Percentiles rank a stretch among this genome's conserved stretches.
These are phyloP conservation scores for Neria commutata DNA, from an alignment of 2,888 invertebrate species.

Conservation along the genomic window DNA sequence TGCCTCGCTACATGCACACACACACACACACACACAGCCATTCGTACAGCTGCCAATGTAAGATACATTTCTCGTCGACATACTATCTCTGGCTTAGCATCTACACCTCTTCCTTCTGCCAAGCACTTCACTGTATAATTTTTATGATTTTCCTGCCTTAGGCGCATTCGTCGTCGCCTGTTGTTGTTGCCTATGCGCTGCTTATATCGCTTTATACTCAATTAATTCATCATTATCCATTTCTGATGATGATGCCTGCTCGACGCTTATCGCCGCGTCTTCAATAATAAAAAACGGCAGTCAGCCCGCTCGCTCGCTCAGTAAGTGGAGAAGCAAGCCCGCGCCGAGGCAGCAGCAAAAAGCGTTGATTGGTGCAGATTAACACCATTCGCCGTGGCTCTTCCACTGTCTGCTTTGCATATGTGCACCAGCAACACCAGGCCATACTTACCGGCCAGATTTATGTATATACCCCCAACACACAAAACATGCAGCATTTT, in stretches of 20 bases:
- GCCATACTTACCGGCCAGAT: too few species aligned
- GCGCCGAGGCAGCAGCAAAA: background rate
- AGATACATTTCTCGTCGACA: background rate
- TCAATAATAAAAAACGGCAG: conserved; percentile 5
- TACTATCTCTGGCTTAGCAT: conserved; percentile 20
- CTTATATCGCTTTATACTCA: conserved; percentile 47
- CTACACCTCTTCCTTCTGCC: conserved; percentile 33
- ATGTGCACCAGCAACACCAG: too few species aligned
- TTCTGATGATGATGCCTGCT: background rate
- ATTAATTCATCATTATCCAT: conserved; percentile 54
- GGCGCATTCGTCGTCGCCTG: conserved; percentile 25
- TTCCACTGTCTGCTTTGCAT: background rate
- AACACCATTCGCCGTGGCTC: background rate
- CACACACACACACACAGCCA: background rate
- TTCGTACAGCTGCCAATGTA: too few species aligned
- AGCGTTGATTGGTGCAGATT: conserved; percentile 18
- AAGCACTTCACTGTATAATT: conserved; percentile 51
- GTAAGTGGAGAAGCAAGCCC: background rate
- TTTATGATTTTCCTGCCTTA: conserved; percentile 45
- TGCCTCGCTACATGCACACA: background rate
- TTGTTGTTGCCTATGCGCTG: conserved; percentile 19
- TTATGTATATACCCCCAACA: too few species aligned
- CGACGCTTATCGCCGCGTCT: conserved; percentile 1
- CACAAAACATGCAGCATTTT: too few species aligned
- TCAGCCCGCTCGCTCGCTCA: background rate